Percentiles rank a stretch among this genome's conserved stretches.
Conservation (phyloP, 2,888 invertebrate genomes). For the Schrankia costaestrigalis region DNA sequence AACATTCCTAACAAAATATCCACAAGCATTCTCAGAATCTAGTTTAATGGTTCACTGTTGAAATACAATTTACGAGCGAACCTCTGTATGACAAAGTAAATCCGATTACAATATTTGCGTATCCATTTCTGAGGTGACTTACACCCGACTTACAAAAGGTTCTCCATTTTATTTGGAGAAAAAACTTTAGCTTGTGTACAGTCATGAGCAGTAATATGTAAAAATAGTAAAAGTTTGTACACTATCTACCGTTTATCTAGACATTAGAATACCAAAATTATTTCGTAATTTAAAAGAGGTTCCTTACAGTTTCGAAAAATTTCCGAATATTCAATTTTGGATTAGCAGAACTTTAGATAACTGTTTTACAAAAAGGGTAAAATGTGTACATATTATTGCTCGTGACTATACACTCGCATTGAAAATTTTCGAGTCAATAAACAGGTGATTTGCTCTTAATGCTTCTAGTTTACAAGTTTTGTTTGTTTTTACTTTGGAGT, state of each 20-base stretch:
- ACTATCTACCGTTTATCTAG: too few relatives aligned
- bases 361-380: too few relatives aligned
- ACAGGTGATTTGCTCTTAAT: slow-evolving; percentile 32
- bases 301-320: too few relatives aligned
- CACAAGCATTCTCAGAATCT: slow-evolving; percentile 3
- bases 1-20: neutral
- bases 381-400: too few relatives aligned
- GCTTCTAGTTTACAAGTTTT: too few relatives aligned
- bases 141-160: slow-evolving; percentile 28
- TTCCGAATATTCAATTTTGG: too few relatives aligned
- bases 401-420: too few relatives aligned
- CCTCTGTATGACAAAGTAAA: slow-evolving; percentile 34
- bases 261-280: too few relatives aligned
- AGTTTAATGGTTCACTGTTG: slow-evolving; percentile 2
- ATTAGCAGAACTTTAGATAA: too few relatives aligned
- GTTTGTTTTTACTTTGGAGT: slow-evolving; percentile 24
- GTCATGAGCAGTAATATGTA: too few relatives aligned
- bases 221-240: too few relatives aligned
- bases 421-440: slow-evolving; percentile 26
- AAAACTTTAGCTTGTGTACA: slow-evolving; percentile 28
- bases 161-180: slow-evolving; percentile 31
- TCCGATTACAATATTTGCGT: slow-evolving; percentile 51
- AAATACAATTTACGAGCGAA: slow-evolving; percentile 6
- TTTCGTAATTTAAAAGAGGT: too few relatives aligned
- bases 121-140: slow-evolving; percentile 28